Conservation (phyloP, 2,888 invertebrate genomes). For the Philereme vetulata region DNA sequence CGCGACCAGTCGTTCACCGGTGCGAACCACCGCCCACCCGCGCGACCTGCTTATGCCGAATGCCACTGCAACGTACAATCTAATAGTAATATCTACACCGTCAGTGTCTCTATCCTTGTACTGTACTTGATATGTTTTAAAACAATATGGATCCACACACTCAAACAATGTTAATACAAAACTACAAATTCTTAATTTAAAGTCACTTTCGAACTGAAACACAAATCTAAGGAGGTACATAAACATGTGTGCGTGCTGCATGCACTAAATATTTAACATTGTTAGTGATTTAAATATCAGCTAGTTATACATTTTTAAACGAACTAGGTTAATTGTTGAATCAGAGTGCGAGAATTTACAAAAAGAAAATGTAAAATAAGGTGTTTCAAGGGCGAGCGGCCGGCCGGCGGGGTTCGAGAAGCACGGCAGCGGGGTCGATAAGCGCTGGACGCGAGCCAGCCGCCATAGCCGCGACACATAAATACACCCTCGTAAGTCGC, state of each 20-base stretch:
- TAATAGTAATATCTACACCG: constrained; percentile 32
- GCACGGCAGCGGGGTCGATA: constrained; percentile 65
- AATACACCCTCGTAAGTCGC: constrained; percentile 68
- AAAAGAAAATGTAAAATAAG: constrained; percentile 25
- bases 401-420: constrained; percentile 42
- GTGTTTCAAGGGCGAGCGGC: constrained; percentile 38
- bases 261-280: not conserved
- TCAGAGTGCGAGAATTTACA: constrained; percentile 18
- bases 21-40: constrained; percentile 62
- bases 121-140: not conserved
- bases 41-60: constrained; percentile 44
- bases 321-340: constrained; percentile 14
- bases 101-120: not conserved
- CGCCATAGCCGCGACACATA: constrained; percentile 64
- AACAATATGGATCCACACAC: too few relatives aligned
- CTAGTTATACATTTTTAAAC: constrained; percentile 4
- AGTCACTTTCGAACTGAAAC: not conserved
- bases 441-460: constrained; percentile 83
- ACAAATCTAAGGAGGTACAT: not conserved
- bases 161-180: not conserved
- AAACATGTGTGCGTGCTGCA: not conserved
- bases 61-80: constrained; percentile 44
- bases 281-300: not conserved
- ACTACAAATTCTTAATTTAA: not conserved
- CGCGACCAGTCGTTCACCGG: constrained; percentile 68